Base-by-base conservation (phyloP, 2,888 invertebrate genomes). In the Dryomyza anilis region DNA sequence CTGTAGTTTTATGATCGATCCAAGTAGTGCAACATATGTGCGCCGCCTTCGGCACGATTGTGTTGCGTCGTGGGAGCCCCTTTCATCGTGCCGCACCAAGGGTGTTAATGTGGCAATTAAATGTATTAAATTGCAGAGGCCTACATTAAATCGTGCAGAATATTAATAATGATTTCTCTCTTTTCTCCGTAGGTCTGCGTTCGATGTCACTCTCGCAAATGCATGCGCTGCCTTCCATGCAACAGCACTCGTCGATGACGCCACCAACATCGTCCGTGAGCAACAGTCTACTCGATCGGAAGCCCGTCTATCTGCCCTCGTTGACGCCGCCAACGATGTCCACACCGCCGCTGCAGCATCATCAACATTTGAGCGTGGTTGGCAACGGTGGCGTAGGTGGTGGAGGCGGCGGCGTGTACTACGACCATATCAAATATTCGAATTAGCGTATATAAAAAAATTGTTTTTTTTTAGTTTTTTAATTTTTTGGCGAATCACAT, bases 161-260 rank as follows among this genome's bases (percentile, higher is more conserved):
- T 21, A 12, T 1, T 12, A 48, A 19, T 21, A 8, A 21, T 39
- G 27, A 29, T 59, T 55, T 58, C 60, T 59, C 43, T 55, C 39
- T 48, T 21, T 27, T 27, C 14, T 33, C 33, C 12, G 19, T 68
- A 82, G 82, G 81, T 70, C 71, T 82, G 46, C 81, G 82, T 58
- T 78, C 81, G 63, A 78, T 82, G 77, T 73, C 80, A 63, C 64
- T 80, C 43, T 70, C 74, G 55, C 81, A 81, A 69, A 80, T 80
- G 69, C 64, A 73, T 21, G 59, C 68, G 65, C 60, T 77, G 66
- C 72, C 70, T 70, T 52, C 65, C 55, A 63, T 64, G 58, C 65
- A 69, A 8, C 74, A 76, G 59, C 73, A 73, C 10, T 69, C 75
- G 36, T 73, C 77, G 67, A 69, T 70, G 67, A 76, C 78, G 21